phyloP scores from a whole-genome alignment of 30 jellyfish, hydroid and myxozoan species.

The Turritopsis dohrnii region DNA sequence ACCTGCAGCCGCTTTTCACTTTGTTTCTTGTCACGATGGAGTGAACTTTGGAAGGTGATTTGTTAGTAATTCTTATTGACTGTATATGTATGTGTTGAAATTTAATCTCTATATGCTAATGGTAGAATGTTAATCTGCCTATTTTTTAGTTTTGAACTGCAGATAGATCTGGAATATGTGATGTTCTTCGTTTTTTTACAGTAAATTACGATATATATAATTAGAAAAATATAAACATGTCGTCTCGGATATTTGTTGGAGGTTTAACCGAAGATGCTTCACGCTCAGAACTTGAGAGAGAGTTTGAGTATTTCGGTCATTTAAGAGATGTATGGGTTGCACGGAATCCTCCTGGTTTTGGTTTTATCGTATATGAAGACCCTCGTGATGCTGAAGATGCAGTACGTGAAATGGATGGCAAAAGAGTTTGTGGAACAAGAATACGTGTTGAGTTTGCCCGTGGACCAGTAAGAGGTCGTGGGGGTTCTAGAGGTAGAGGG shows the following conservation, averaged over 20 bases:
- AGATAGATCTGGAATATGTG: too few species aligned
- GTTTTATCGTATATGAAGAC: slow-evolving; percentile 88
- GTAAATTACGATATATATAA: too few species aligned
- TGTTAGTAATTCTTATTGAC: too few species aligned
- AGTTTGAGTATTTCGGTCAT: slow-evolving; percentile 86
- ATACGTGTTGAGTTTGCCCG: slow-evolving; percentile 93
- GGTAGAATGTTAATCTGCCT: too few species aligned
- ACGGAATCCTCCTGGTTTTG: slow-evolving; percentile 98
- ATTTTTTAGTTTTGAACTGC: too few species aligned
- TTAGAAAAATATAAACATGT: slow-evolving; percentile 28
- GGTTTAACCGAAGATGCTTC: slow-evolving; percentile 98
- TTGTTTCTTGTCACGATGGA: background rate
- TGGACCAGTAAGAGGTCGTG: slow-evolving; percentile 81
- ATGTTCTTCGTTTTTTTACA: too few species aligned
- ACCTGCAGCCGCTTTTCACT: background rate
- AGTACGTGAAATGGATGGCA: slow-evolving; percentile 95
- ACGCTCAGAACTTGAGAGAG: slow-evolving; percentile 90
- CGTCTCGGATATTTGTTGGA: slow-evolving; percentile 88
- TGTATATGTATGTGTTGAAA: too few species aligned
- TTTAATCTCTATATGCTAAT: too few species aligned
- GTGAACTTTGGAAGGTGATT: background rate
- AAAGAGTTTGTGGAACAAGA: slow-evolving; percentile 83
- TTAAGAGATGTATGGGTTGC: slow-evolving; percentile 99
- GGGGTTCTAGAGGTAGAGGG: slow-evolving; percentile 56
- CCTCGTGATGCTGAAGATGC: slow-evolving; percentile 99